Evolutionary conservation across 2,888 invertebrate species (phyloP), one percentile per base, ranked within the genome.

Genomic region (Diachrysia chrysitis): DNA sequence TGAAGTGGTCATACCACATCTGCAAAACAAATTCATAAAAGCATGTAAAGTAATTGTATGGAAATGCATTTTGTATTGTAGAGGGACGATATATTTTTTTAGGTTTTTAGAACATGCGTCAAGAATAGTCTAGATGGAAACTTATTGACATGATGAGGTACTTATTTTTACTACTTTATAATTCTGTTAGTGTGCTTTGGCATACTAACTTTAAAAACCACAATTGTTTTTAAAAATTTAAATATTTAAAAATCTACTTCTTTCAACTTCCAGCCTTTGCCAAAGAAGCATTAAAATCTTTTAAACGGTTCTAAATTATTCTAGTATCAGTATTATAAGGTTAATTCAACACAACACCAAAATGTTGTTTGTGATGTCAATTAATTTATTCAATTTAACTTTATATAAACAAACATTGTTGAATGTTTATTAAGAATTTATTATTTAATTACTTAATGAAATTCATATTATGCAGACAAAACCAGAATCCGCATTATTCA

Each of bases 381-480:
- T 32, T 32, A n/a, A n/a, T 4, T 5, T 5, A 42, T n/a, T 42
- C 6, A 42, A 42, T 42, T n/a, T 42, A n/a, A n/a, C n/a, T n/a
- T 42, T 5, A 42, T n/a, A 42, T n/a, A 42, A 42, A 42, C 42
- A 58, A 51, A 58, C 35, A 55, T 55, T 51, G 57, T 51, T 21
- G 17, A 64, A 57, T 55, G 55, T 58, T 58, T 23, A 42, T 48
- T 16, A 17, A 48, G 9, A 16, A 9, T 12, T 16, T 63, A 62
- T 78, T 71, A 78, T 74, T 69, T 54, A 71, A 78, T 63, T 56
- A 66, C 37, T 63, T 74, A 66, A 69, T 71, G 51, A 63, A 56
- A 71, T 68, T 69, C 54, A 66, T 68, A 61, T 59, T 69, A 69
- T 69, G 65, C 65, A 55, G 58, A 37, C 17, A 21, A 64, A 73